Conservation (phyloP, 2,797 vertebrate species). For the Syndactyla subalaris region DNA sequence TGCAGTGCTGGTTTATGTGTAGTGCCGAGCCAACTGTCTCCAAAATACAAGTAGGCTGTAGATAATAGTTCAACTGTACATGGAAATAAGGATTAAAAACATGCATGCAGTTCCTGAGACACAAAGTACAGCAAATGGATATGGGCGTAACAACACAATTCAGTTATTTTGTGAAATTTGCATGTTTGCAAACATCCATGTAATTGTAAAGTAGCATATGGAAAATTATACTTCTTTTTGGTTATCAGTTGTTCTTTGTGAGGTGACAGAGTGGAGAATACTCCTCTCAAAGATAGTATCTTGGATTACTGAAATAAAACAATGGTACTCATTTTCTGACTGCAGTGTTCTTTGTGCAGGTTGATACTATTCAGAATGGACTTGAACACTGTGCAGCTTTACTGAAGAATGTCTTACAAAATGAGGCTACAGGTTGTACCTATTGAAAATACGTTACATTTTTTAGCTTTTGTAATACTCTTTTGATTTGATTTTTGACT, state of each 20-base stretch:
- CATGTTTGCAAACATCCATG: fast-evolving
- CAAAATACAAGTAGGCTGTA: not conserved
- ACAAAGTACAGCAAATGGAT: not conserved
- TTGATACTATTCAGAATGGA: slow-evolving; percentile 76
- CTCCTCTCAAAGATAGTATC: not conserved
- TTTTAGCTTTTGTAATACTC: not conserved
- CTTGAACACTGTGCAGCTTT: slow-evolving; percentile 89
- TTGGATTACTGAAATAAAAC: not conserved
- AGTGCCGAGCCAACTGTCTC: not conserved
- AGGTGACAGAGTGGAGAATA: not conserved
- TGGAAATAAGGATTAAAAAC: not conserved
- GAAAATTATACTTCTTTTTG: not conserved
- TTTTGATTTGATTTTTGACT: slow-evolving; percentile 4
- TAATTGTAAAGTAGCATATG: not conserved
- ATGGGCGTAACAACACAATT: not conserved
- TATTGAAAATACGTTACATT: not conserved
- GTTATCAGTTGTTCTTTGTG: not conserved
- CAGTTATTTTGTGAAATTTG: not conserved
- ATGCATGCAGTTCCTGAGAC: not conserved
- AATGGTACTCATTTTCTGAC: not conserved
- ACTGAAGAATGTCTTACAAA: slow-evolving; percentile 83
- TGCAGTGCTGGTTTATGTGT: not conserved
- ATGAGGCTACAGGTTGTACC: slow-evolving; percentile 80
- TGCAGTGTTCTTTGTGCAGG: slow-evolving; percentile 74
- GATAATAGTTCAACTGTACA: not conserved